Evolutionary conservation across 1,140 invertebrate genomes (phyloP).

Genomic region (Vanessa atalanta): DNA sequence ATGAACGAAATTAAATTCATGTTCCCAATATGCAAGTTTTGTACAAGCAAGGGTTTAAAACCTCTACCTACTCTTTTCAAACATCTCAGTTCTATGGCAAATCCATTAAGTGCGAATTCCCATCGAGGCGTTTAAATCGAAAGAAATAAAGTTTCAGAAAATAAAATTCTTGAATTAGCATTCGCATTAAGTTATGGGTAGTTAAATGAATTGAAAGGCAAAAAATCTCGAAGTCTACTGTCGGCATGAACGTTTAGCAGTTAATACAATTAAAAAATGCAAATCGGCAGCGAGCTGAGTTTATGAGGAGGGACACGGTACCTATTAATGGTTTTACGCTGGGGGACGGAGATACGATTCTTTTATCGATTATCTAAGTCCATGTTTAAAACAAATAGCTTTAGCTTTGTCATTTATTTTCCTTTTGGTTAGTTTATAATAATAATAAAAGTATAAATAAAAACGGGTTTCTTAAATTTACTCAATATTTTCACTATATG

Average conservation of each 20-base stretch:
- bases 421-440: too few relatives aligned
- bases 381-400: background rate
- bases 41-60: background rate
- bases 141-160: conserved; percentile 37
- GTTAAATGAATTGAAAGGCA: conserved; percentile 48
- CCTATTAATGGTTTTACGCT: background rate
- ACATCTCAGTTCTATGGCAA: background rate
- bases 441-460: too few relatives aligned
- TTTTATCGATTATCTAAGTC: background rate
- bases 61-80: background rate
- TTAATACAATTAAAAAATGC: conserved; percentile 50
- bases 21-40: background rate
- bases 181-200: conserved; percentile 43
- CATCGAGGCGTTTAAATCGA: conserved; percentile 33
- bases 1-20: too few relatives aligned
- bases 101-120: conserved; percentile 21
- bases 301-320: conserved; percentile 29
- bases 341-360: conserved; percentile 11
- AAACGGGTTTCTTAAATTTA: too few relatives aligned
- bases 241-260: conserved; percentile 41
- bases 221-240: conserved; percentile 40
- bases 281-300: conserved; percentile 29
- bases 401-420: background rate
- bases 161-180: conserved; percentile 41
- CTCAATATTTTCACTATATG: background rate